Evolutionary conservation across 2,888 invertebrate species (phyloP), one percentile per base, ranked within the genome.

Genomic region (Ferdinandea cuprea): DNA sequence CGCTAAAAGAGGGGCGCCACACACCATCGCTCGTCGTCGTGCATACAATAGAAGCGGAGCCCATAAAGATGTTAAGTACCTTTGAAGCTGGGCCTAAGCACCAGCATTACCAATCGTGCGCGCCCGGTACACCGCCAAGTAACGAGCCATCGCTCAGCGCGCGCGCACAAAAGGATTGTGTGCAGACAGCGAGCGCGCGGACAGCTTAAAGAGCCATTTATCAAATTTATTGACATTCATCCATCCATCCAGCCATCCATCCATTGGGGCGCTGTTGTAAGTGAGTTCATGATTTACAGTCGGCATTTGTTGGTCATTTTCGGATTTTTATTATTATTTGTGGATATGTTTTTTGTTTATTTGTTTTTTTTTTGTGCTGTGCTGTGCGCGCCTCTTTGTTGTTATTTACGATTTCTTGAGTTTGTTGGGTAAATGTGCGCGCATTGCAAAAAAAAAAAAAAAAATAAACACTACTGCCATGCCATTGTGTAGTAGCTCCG

Each of bases 161-260:
- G 72, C 59, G 52, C 17, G 61, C 56, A 78, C 77, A 83, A 83
- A 77, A 83, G 81, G 71, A 76, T 15, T 65, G 17, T 65, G 17
- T 58, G 58, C 21, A 54, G 32, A 19, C 15, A 50, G 50, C 35
- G n/a, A 32, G 32, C 50, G 73, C 56, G 83, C 84, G 86, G 87
- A 87, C 87, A 87, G 86, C 85, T 87, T 87, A 87, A 87, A 85
- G 85, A 86, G 86, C 86, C 87, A 87, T 87, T 87, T 86, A 87
- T 87, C 87, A 87, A 87, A 86, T 87, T 86, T 87, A 87, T 87
- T 87, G 87, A 87, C 87, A 87, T 86, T 87, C 86, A 87, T 86
- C 85, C 87, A 86, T 86, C 81, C 63, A 54, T 66, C 54, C 65
- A 66, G n/a, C 85, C 87, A 86, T 86, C 81, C 63, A 54, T 66